Conservation (phyloP, 2,888 invertebrate species). For the Eristalinus aeneus region DNA sequence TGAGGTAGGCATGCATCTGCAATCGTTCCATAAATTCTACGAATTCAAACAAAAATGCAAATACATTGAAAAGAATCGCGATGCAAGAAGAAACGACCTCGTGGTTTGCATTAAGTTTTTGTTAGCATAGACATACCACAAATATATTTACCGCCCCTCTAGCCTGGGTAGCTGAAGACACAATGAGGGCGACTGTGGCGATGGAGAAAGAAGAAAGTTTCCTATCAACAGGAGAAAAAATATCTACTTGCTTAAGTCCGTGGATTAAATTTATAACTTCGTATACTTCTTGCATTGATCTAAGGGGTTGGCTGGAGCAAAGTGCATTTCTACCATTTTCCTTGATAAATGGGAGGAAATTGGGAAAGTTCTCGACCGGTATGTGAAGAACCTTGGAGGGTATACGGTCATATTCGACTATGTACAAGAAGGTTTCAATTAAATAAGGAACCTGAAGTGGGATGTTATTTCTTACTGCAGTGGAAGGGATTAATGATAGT, state of each 20-base stretch:
- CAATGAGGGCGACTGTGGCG: too few relatives aligned
- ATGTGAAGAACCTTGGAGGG: background rate
- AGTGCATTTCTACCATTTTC: background rate
- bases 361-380: constrained; percentile 6
- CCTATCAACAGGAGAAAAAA: background rate
- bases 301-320: constrained; percentile 10
- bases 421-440: constrained; percentile 3
- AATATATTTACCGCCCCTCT: constrained; percentile 13
- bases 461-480: background rate
- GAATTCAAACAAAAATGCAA: too few relatives aligned
- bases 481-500: background rate
- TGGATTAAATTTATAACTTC: constrained; percentile 30
- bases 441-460: constrained; percentile 3
- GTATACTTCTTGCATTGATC: constrained; percentile 51
- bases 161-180: background rate
- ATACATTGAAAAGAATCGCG: background rate
- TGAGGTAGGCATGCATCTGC: too few relatives aligned
- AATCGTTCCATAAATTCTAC: too few relatives aligned
- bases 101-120: background rate
- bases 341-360: constrained; percentile 4
- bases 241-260: constrained; percentile 27
- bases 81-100: background rate
- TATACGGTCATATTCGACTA: background rate
- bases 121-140: constrained; percentile 24
- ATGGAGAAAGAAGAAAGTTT: constrained; percentile 18